Base-by-base conservation (phyloP, 2,113 vertebrate species). In the Indicator maculatus region DNA sequence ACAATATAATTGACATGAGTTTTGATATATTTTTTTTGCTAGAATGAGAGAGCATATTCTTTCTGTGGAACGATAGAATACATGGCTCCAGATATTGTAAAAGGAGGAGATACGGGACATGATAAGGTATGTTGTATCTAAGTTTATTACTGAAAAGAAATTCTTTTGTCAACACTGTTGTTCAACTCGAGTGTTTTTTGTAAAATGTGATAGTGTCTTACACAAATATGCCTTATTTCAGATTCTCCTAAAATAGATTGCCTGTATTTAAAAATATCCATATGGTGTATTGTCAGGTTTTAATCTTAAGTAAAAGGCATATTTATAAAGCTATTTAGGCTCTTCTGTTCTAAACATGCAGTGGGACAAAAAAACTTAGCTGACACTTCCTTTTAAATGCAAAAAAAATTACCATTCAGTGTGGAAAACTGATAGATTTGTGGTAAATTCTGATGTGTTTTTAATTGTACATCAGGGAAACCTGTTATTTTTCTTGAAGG, bases 31-130 rank as follows among this genome's bases (percentile, higher is more conserved):
- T 45, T 53, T 67, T 87, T 89, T 64, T 96, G 64, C 72, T 96
- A 98, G 99, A 98, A 98, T 30, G 99, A 99, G 96, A 98, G 99
- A 96, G 98, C 99, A 8, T 99, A 99, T 97, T 99, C 99, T 23
- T 98, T 99, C 75, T 99, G 99, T 91, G 99, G 99, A 74, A 99
- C 99, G 30, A 99, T 99, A 93, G 99, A 99, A 93, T 99, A 99
- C 88, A 99, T 99, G 99, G 99, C 99, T 85, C 99, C 99, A 70
- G 99, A 99, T 98, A 99, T 99, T 83, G 98, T 99, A 82, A 98
- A 98, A 97, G 99, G 99, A 44, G 99, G 99, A 93, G 98, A 99
- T 88, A 96, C 98, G 5, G 99, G 99, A 88, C 99, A 99, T 69
- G 98, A 99, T 97, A 99, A 99, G 98, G 99, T 99, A 97, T 75